Base-by-base conservation (phyloP, 2,888 invertebrate species). In the Heliconius ethilla region DNA sequence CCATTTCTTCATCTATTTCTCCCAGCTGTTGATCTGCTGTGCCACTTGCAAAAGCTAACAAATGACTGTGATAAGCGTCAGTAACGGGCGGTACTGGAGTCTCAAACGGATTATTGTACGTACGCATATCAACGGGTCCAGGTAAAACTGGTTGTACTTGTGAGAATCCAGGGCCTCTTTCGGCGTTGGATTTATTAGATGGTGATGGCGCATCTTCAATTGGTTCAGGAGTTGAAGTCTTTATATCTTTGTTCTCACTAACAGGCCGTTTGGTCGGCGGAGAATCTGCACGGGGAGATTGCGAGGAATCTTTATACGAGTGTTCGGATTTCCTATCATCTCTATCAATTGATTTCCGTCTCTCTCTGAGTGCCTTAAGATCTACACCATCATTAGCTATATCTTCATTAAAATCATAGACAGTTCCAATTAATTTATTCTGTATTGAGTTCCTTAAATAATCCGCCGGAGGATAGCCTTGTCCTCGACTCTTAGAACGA, bases 81-180 rank as follows among this genome's bases (percentile, higher is more conserved):
- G 92, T 92, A 29, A 96, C 94, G 1, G 94, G 89, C 70, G 95
- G 95, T 3, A 93, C 92, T 78, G 95, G 95, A 40, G 95, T 95
- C 81, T 96, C 96, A 79, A 95, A 94, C 2, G 95, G 92, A 86
- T 96, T 97, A 87, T 98, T 97, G 87, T 98, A 98, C 0, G 98
- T 98, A 76, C 98, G 96, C 98, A 98, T 98, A 88, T 98, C 98
- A 0, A 98, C 98, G 0, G 98, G 98, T 2, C 97, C 98, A 0
- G 98, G 98, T 81, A 98, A 89, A 75, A 98, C 95, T 0, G 97
- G 96, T 82, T 96, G 95, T 11, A 97, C 97, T 72, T 96, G 95
- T 70, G 96, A 90, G 80, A 92, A 91, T 27, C 88, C 89, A 45
- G 89, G 82, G 0, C 87, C 88, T 69, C 85, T 83, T 75, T 89